These are phyloP conservation scores for Chaetophractus vellerosus DNA, from an alignment of 2,797 vertebrate species.

Conservation along the genomic window DNA sequence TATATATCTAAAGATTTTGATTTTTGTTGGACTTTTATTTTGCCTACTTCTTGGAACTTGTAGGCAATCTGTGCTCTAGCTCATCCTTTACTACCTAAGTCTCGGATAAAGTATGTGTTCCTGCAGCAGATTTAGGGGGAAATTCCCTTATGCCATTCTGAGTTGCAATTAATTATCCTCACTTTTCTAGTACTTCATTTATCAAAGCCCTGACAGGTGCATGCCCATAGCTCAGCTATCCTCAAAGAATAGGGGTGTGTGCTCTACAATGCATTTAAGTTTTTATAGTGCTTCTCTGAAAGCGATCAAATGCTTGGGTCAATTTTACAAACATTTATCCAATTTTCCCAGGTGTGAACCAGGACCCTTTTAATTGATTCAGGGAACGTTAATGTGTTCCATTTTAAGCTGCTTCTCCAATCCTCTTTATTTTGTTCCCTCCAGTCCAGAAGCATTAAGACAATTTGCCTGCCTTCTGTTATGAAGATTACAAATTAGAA, in stretches of 20 bases:
- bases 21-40: constrained; percentile 28
- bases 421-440: not conserved
- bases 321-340: not conserved
- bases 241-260: not conserved
- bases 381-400: not conserved
- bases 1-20: not conserved
- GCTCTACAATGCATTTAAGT: not conserved
- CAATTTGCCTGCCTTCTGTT: not conserved
- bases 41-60: not conserved
- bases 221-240: not conserved
- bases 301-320: not conserved
- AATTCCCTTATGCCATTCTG: not conserved
- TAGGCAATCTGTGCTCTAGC: not conserved
- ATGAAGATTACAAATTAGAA: not conserved
- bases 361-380: not conserved
- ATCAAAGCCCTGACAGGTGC: not conserved
- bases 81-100: not conserved
- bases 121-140: not conserved
- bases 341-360: not conserved
- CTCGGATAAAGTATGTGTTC: not conserved
- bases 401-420: not conserved
- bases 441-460: not conserved
- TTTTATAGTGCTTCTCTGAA: not conserved
- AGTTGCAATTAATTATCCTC: not conserved
- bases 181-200: constrained; percentile 14